Evolutionary conservation across 2,797 vertebrate species (phyloP), one percentile per base, ranked within the genome.

Genomic region (Notamacropus eugenii): DNA sequence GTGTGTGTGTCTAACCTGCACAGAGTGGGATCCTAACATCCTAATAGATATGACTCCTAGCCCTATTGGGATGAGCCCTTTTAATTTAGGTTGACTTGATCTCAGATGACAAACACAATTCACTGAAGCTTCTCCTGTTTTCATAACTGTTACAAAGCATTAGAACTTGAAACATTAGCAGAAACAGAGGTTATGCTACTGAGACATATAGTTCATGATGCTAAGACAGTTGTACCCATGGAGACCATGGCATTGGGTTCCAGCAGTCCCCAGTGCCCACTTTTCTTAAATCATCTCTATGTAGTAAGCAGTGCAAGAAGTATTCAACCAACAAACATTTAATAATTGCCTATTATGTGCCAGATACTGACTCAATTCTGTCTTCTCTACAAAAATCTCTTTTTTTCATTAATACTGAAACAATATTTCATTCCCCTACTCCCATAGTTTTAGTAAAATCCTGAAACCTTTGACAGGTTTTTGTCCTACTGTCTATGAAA

Each of bases 201-300:
- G 99, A 1, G 99, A 99, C 95, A 99, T 99, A 0, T 99, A 99
- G 91, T 99, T 99, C 98, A 99, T 99, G 98, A 99, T 98, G 98
- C 99, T 99, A 92, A 99, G 99, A 91, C 0, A 0, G 99, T 99
- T 67, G 99, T 99, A 96, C 98, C 99, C 99, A 99, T 99, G 94
- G 99, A 99, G 97, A 99, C 99, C 99, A 99, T 99, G 98, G 99
- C 99, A 52, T 98, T 99, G 93, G 99, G 99, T 98, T 99, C 99
- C 98, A 99, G 98, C 95, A 99, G 98, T 99, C 62, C 99, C 99
- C 98, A 99, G 98, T 98, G 99, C 99, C 62, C 98, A 98, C 98
- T 99, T 74, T 74, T 34, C 62, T 67, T n/a, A 67, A 67, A 67
- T 67, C 4, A n/a, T 67, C 62, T 67, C 31, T 59, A 3, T 59